Evolutionary conservation across 2,888 invertebrate species (phyloP).

Genomic region (Autographa gamma): DNA sequence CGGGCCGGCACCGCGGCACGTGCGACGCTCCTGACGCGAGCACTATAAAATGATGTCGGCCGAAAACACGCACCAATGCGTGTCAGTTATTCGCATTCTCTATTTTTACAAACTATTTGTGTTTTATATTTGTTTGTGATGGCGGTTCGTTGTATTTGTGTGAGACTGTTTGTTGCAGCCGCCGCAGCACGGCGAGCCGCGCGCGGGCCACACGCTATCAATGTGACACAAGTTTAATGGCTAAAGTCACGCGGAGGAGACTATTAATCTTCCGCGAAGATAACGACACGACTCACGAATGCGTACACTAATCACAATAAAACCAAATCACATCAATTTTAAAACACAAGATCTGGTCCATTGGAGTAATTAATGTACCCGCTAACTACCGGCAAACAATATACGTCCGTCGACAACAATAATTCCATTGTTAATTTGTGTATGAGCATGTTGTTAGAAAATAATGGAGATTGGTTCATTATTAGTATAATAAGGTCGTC

Average conservation of each 20-base stretch:
- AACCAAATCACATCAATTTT: constrained; percentile 46
- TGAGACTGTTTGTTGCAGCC: constrained; percentile 50
- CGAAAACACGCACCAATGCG: constrained; percentile 67
- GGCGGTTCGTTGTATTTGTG: constrained; percentile 61
- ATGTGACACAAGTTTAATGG: constrained; percentile 64
- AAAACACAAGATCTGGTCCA: constrained; percentile 34
- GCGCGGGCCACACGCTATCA: constrained; percentile 37
- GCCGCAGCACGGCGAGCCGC: constrained; percentile 5
- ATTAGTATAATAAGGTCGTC: not conserved
- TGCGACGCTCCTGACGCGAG: constrained; percentile 45
- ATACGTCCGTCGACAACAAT: not conserved
- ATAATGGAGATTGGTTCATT: not conserved
- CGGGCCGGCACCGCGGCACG: constrained; percentile 27
- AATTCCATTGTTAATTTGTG: not conserved
- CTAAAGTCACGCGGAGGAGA: constrained; percentile 67
- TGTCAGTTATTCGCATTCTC: constrained; percentile 79
- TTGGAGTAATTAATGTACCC: constrained; percentile 21
- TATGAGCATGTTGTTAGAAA: not conserved
- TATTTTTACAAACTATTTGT: constrained; percentile 77
- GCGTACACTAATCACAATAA: constrained; percentile 50
- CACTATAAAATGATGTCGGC: constrained; percentile 66
- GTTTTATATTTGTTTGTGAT: constrained; percentile 72
- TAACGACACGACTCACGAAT: constrained; percentile 56
- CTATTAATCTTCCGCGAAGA: constrained; percentile 66
- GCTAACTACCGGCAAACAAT: constrained; percentile 6